phyloP scores from a whole-genome alignment of 2,113 vertebrate genomes.

The Orientallactaga bullata region DNA sequence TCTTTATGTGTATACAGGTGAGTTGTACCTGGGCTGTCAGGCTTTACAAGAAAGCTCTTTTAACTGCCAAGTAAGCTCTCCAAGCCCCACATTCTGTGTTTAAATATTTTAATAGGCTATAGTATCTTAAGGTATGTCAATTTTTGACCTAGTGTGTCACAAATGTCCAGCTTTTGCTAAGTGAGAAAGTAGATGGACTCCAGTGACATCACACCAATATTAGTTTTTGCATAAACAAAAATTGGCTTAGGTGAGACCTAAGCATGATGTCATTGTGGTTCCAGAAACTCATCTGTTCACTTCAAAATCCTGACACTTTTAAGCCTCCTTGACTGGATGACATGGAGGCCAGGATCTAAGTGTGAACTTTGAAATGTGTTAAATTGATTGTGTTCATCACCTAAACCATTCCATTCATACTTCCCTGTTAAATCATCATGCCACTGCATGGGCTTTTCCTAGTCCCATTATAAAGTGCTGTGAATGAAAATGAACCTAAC shows the following conservation, averaged over 20 bases:
- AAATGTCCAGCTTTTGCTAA: constrained; percentile 71
- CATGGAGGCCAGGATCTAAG: not conserved
- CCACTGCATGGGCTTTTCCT: not conserved
- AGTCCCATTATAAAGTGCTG: not conserved
- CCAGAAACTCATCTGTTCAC: not conserved
- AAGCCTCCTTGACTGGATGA: not conserved
- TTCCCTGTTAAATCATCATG: not conserved
- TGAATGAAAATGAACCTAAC: constrained; percentile 2
- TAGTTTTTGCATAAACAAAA: constrained; percentile 73
- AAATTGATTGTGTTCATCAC: constrained; percentile 5
- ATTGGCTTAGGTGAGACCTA: not conserved
- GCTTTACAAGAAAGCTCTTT: no score
- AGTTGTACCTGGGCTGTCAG: no score
- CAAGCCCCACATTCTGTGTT: not conserved
- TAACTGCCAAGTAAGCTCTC: no score
- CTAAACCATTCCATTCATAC: not conserved
- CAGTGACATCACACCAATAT: not conserved
- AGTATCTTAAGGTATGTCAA: constrained; percentile 71
- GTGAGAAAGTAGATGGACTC: constrained; percentile 67
- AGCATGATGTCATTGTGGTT: not conserved
- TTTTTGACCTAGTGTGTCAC: constrained; percentile 57
- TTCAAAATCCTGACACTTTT: not conserved
- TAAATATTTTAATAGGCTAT: constrained; percentile 59
- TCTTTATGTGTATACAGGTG: no score
- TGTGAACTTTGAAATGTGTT: not conserved